Conservation (phyloP, 2,113 vertebrate species). For the Hydrochoerus hydrochaeris region DNA sequence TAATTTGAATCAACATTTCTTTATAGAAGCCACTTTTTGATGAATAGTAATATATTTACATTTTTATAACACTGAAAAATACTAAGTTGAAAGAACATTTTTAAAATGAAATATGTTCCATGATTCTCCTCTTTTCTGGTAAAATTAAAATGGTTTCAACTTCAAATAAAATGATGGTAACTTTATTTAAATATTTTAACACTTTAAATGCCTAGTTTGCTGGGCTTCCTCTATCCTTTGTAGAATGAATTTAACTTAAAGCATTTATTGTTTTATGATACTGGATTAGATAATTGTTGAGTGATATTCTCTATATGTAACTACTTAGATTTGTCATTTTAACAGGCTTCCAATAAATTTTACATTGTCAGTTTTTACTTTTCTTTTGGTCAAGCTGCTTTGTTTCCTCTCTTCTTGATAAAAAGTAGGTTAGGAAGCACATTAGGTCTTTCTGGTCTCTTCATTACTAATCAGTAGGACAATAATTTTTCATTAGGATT, state of each 20-base stretch:
- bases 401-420: background rate
- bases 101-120: constrained; percentile 16
- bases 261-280: constrained; percentile 35
- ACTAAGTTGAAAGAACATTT: constrained; percentile 21
- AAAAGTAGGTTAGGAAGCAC: constrained; percentile 17
- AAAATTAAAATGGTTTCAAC: constrained; percentile 15
- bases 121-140: constrained; percentile 43
- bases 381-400: background rate
- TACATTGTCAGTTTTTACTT: constrained; percentile 13
- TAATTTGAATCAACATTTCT: background rate
- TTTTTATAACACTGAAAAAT: constrained; percentile 34
- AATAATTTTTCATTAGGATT: constrained; percentile 49
- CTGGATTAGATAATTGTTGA: background rate
- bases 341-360: constrained; percentile 44
- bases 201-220: background rate
- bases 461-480: background rate
- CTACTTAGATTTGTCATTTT: constrained; percentile 29
- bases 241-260: background rate
- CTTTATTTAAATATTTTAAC: constrained; percentile 46
- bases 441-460: background rate
- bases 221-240: background rate
- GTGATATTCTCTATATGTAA: background rate
- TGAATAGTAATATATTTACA: background rate
- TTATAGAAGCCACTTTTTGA: background rate
- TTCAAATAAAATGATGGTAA: constrained; percentile 62